Evolutionary conservation across 2,888 invertebrate species (phyloP), one percentile per base, ranked within the genome.

Genomic region (Odontomyia ornata): DNA sequence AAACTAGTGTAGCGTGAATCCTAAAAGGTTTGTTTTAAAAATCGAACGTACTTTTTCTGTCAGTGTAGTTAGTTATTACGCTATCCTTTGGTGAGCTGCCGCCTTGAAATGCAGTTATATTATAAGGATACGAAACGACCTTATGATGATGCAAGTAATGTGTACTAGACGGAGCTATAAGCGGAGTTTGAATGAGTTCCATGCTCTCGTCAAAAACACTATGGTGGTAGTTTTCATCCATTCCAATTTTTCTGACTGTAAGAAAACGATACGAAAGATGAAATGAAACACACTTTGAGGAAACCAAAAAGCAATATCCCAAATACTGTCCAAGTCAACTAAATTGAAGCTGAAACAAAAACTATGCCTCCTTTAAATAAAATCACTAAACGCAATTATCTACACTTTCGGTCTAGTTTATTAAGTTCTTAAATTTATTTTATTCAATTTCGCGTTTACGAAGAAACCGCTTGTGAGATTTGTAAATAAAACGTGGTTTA

Each of bases 201-300:
- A 87, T 84, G 84, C 85, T 87, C 82, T 87, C 86, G 81, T 86
- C 86, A 82, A 86, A 86, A 81, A 87, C 83, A 82, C 83, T 85
- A 83, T 85, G 86, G 83, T 86, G 87, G 82, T 85, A 84, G 82
- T 83, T 86, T 81, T 87, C 87, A 85, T 87, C 87, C 86, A 87
- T 85, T 83, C 87, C 87, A 86, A 87, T 86, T 81, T 86, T 83
- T 85, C 87, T 85, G 83, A 87, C 86, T 87, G 87, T 81, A 86
- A 86, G 15, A 52, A 52, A 52, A 65, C 46, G 72, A 65, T 72
- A 72, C 65, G 46, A 25, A 64, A 69, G 36, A 65, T 65, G 36
- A 65, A 65, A 46, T 25, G 57, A 43, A 57, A 43, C 69, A 28
- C 30, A 52, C 52, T 52, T 46, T 47, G 47, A 52, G 3, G 13